Evolutionary conservation across 2,888 invertebrate species (phyloP).

Genomic region (Tenodera sinensis): DNA sequence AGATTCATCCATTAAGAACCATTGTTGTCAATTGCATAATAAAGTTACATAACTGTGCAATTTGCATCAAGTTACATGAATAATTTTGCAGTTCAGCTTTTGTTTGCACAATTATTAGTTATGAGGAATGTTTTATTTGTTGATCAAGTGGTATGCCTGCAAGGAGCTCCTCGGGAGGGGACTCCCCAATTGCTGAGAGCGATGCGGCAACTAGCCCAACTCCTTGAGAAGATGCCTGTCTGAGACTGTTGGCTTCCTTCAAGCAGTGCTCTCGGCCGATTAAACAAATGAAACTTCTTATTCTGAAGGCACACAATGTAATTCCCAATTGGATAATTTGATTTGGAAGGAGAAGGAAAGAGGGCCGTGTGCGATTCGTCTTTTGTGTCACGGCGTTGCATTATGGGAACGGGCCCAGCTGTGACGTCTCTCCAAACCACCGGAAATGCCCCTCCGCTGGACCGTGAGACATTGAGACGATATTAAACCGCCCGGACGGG

Average conservation of each 20-base stretch:
- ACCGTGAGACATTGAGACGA: slow-evolving; percentile 16
- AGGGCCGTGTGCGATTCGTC: slow-evolving; percentile 1
- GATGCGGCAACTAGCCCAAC: background rate
- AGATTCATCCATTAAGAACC: too few relatives aligned
- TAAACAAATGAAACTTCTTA: slow-evolving; percentile 24
- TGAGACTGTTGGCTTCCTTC: background rate
- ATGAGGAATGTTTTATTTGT: background rate
- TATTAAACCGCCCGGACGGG: background rate
- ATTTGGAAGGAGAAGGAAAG: slow-evolving; percentile 18
- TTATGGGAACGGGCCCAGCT: slow-evolving; percentile 19
- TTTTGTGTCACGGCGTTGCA: slow-evolving; percentile 1
- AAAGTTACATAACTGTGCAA: background rate
- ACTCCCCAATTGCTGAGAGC: background rate
- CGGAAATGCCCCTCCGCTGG: slow-evolving; percentile 11
- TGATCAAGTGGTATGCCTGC: background rate
- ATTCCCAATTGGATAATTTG: slow-evolving; percentile 32
- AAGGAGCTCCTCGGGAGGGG: background rate
- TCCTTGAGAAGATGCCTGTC: background rate
- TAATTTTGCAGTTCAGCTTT: background rate
- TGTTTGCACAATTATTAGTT: background rate
- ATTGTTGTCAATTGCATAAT: background rate
- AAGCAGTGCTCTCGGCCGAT: slow-evolving; percentile 17
- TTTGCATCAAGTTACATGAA: background rate
- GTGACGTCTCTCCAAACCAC: slow-evolving; percentile 12
- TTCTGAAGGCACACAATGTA: slow-evolving; percentile 15